Evolutionary conservation across 2,888 invertebrate species (phyloP).

Genomic region (Philaethria dido): DNA sequence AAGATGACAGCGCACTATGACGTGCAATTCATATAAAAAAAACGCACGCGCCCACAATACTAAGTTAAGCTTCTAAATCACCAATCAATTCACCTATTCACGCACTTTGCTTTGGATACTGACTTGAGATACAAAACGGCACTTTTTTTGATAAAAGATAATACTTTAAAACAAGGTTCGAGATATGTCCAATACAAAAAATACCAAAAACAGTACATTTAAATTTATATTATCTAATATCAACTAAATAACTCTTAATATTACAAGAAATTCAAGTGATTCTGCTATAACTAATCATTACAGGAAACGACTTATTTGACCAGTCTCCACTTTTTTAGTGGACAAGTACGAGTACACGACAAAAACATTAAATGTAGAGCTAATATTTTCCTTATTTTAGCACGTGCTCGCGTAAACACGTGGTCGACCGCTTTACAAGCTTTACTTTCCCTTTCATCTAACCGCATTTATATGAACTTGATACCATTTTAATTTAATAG

Average conservation of each 20-base stretch:
- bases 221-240: too few species aligned
- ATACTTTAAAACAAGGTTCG: too few species aligned
- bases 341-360: neutral
- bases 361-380: slow-evolving; percentile 2
- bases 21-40: neutral
- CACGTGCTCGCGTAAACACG: slow-evolving; percentile 21
- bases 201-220: too few species aligned
- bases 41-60: neutral
- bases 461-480: slow-evolving; percentile 19
- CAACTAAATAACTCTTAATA: too few species aligned
- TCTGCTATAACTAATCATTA: neutral
- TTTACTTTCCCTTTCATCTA: slow-evolving; percentile 22
- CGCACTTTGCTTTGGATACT: too few species aligned
- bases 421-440: slow-evolving; percentile 19
- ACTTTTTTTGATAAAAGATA: too few species aligned
- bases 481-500: slow-evolving; percentile 17
- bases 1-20: neutral
- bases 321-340: neutral
- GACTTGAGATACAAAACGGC: too few species aligned
- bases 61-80: too few species aligned
- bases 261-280: neutral
- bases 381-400: slow-evolving; percentile 1
- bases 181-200: too few species aligned
- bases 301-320: neutral
- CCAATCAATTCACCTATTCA: too few species aligned